Evolutionary conservation across 35 echinoderm and acorn worm species (phyloP), one percentile per base, ranked within the genome.

Genomic region (Amphiura filiformis): DNA sequence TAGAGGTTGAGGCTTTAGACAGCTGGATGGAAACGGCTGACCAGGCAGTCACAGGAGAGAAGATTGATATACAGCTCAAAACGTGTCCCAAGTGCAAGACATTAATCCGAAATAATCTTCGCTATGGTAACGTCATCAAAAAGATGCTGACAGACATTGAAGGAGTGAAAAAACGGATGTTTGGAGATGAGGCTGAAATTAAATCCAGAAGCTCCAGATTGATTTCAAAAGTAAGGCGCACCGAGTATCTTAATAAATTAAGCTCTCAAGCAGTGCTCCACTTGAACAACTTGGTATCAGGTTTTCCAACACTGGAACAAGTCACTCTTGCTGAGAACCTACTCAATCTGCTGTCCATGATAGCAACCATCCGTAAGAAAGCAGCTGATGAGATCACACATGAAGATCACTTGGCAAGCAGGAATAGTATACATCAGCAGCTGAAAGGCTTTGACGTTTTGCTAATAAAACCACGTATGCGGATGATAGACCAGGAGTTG

Each of bases 91-190:
- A 33, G 75, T 92, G 90, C 31, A 92, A 87, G 65, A 90, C 86
- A 61, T 82, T 89, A 12, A 92, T 98, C 28, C 57, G 89, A 37
- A 88, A 75, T 28, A 94, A 90, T 81, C 76, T 89, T 32, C 81
- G 96, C 14, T 98, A 98, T 78, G 88, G 92, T 3, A 92, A 94
- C 79, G 76, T 82, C 30, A 87, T 98, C 9, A 98, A 92, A 64
- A 86, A 90, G 47, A 36, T 81, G 17, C 82, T 87, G 0, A 36
- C 32, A 13, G 93, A 98, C 38, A 86, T 98, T 30, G 86, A 92
- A 76, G 47, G 52, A 1, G 90, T 94, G 0, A 98, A 98, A 37
- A 38, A 37, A 22, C 76, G 84, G 14, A 90, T 94, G 13, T 64
- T 85, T 31, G 96, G 89, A 1, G 35, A 92, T 44, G n/a, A 84